These are phyloP conservation scores for Pandion haliaetus DNA, from an alignment of 2,113 vertebrate species.

Conservation along the genomic window DNA sequence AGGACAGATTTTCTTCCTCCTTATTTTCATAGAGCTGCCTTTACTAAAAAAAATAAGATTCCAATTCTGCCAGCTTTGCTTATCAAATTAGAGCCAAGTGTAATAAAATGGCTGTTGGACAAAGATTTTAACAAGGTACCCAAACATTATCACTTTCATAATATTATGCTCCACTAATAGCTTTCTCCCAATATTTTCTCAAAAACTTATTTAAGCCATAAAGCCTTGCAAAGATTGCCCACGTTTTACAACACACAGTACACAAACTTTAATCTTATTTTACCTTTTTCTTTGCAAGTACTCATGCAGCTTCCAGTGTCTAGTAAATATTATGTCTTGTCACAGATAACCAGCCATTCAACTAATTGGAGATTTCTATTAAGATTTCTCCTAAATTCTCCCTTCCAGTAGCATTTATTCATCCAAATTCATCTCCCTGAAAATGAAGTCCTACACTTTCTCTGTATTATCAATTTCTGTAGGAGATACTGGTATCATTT, in stretches of 20 bases:
- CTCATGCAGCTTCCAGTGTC: not conserved
- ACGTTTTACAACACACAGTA: not conserved
- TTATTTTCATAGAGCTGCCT: not conserved
- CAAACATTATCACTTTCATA: not conserved
- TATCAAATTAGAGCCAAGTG: not conserved
- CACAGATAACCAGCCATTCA: conserved; percentile 39
- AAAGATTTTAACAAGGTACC: not conserved
- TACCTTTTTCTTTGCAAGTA: not conserved
- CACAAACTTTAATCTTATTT: not conserved
- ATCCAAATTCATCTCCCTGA: not conserved
- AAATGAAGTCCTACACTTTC: conserved; percentile 7
- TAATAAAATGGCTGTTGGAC: not conserved
- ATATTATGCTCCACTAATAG: not conserved
- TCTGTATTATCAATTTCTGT: conserved; percentile 17
- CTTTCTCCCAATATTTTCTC: not conserved
- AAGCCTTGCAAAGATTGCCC: not conserved
- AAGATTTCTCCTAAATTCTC: conserved; percentile 39
- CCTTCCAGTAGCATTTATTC: conserved; percentile 10
- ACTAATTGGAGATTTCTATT: conserved; percentile 67
- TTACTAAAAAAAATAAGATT: not conserved
- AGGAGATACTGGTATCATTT: conserved; percentile 29
- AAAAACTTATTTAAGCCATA: not conserved
- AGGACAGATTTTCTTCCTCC: not conserved
- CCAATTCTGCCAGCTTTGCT: not conserved
- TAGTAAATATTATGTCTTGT: conserved; percentile 27